These are phyloP conservation scores for Pissodes strobi DNA, from an alignment of 1,140 invertebrate genomes.

Conservation along the genomic window DNA sequence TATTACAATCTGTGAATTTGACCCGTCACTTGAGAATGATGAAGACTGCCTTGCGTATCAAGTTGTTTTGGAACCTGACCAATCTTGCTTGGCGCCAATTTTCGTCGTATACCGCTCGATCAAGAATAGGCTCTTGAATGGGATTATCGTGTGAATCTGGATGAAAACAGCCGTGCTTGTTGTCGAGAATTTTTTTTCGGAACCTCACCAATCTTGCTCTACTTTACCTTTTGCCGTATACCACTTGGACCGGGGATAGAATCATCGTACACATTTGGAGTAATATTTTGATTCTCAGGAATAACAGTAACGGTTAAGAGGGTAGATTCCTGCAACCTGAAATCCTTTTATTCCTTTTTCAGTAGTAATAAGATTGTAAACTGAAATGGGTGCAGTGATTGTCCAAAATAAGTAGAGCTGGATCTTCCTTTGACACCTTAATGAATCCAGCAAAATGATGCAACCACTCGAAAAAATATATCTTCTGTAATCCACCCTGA, in stretches of 20 bases:
- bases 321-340: neutral
- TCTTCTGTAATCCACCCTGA: constrained; percentile 49
- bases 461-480: constrained; percentile 46
- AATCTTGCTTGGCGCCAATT: no score
- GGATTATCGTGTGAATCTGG: no score
- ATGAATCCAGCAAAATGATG: constrained; percentile 46
- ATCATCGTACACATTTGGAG: no score
- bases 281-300: neutral
- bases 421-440: no score
- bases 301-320: neutral
- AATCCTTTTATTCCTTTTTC: constrained; percentile 11
- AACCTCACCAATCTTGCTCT: neutral
- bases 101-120: no score
- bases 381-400: neutral
- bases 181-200: neutral
- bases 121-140: no score
- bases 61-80: no score
- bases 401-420: no score
- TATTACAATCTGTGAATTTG: neutral
- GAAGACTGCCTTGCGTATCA: neutral
- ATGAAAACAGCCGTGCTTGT: no score
- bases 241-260: no score
- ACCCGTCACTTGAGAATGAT: no score
- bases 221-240: no score
- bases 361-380: neutral